Base-by-base conservation (phyloP, 1,140 invertebrate genomes). In the Sinonovacula constricta region DNA sequence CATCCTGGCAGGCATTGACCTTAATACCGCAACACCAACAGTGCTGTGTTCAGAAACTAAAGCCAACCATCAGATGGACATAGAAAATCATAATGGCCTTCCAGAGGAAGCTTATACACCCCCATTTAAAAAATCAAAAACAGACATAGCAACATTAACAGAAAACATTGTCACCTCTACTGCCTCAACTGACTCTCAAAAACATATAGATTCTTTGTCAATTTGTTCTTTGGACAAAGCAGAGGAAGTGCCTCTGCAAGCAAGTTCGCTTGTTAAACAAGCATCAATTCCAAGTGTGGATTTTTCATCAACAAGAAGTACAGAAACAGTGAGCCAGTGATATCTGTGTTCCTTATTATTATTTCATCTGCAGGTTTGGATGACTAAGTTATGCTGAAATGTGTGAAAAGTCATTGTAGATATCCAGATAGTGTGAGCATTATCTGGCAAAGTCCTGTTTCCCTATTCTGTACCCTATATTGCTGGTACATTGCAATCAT, bases 101-200 rank as follows among this genome's bases (percentile, higher is more conserved):
- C 45, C 57, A 33, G 75, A 78, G 33, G 57, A 68, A 15, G 49
- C 34, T 15, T 78, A 69, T 54, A 30, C 63, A n/a, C 75, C 75
- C 60, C 66, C 75, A n/a, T 54, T 68, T n/a, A 78, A 78, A 36
- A 78, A 70, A 30, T 28, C 54, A 34, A 78, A 69, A 78, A 60
- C 66, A 14, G 66, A 78, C 45, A 34, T 10, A 26, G 14, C 39
- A 49, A 54, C 15, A 28, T n/a, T 31, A n/a, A 65, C 10, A 18
- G 54, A n/a, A 67, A 51, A 33, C 33, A 33, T 24, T 45, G 72
- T 66, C 62, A 66, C 62, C 22, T 56, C 34, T 1, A 76, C 72
- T 0, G 63, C 62, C 14, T 76, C 72, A 7, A 66, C 72, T 36
- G 72, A 56, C 14, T 54, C 62, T 24, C 72, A 67, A 49, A 76